Percentiles rank a stretch among this genome's conserved stretches.
Conservation (phyloP, 2,888 invertebrate species). For the Pseudococcus jackbeardsleyi region DNA sequence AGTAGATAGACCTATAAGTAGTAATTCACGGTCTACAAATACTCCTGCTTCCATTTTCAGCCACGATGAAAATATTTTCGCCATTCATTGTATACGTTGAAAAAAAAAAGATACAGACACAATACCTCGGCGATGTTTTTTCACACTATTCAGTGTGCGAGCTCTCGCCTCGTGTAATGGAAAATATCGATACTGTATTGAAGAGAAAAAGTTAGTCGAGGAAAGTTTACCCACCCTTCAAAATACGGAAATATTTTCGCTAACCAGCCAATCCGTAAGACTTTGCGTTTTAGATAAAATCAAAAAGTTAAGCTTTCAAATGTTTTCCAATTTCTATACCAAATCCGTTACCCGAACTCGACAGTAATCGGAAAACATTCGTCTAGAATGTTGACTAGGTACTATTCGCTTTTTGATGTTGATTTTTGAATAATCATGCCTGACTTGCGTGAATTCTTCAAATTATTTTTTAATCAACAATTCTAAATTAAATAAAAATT, state of each 20-base stretch:
- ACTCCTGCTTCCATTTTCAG: background rate
- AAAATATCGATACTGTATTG: conserved; percentile 25
- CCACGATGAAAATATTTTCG: conserved; percentile 19
- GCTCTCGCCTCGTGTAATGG: background rate
- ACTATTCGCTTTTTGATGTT: background rate
- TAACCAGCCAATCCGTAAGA: background rate
- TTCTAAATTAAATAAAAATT: no score
- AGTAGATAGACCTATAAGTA: background rate
- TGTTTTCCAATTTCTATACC: conserved; percentile 47
- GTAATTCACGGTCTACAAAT: background rate
- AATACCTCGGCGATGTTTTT: background rate
- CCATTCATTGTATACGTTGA: background rate
- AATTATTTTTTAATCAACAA: no score
- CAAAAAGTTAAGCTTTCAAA: conserved; percentile 51
- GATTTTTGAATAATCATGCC: background rate
- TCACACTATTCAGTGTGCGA: background rate
- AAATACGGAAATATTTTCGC: conserved; percentile 30
- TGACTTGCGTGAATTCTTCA: background rate
- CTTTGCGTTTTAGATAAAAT: conserved; percentile 43
- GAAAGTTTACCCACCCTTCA: background rate
- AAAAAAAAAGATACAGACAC: background rate
- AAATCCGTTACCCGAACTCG: background rate
- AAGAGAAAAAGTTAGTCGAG: background rate
- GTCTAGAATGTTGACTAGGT: background rate
- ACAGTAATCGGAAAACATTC: background rate